A percentile compares a stretch with the other conserved stretches of the same genome.
These are phyloP conservation scores for Orbicella faveolata DNA, from an alignment of 64 coral and sea anemone genomes.

Conservation along the genomic window DNA sequence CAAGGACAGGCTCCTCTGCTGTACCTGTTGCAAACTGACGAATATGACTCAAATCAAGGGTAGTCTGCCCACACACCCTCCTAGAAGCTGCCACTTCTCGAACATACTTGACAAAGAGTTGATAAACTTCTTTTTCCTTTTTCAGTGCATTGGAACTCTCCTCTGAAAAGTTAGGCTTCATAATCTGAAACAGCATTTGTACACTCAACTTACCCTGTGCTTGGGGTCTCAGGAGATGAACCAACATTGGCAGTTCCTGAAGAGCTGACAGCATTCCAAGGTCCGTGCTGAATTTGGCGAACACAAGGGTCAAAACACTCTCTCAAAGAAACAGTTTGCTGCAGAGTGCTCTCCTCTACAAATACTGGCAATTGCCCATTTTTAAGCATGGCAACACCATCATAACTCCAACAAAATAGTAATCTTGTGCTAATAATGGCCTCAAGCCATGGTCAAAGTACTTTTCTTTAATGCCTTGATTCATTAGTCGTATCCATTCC, in stretches of 20 bases:
- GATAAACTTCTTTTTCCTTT: slow-evolving; percentile 69
- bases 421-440: background rate
- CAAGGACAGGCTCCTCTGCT: background rate
- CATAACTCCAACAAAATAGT: background rate
- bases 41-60: slow-evolving; percentile 47
- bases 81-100: background rate
- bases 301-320: slow-evolving; percentile 50
- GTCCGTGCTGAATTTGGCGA: slow-evolving; percentile 28
- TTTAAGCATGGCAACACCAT: slow-evolving; percentile 4
- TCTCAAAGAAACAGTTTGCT: slow-evolving; percentile 18
- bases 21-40: slow-evolving; percentile 53
- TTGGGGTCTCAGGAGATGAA: slow-evolving; percentile 49
- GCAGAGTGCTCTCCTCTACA: slow-evolving; percentile 11
- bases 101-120: slow-evolving; percentile 59
- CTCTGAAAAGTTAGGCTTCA: slow-evolving; percentile 54
- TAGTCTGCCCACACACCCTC: background rate
- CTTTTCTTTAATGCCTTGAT: no score
- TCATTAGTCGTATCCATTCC: background rate
- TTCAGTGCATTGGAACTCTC: slow-evolving; percentile 48
- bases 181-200: slow-evolving; percentile 40
- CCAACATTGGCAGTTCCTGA: slow-evolving; percentile 26
- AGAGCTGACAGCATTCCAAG: slow-evolving; percentile 51
- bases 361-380: slow-evolving; percentile 22
- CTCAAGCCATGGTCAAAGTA: no score
- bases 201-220: slow-evolving; percentile 29